Percentiles rank a stretch among this genome's conserved stretches.
Conservation (phyloP, 1,140 invertebrate species). For the Caenorhabditis inopinata region DNA sequence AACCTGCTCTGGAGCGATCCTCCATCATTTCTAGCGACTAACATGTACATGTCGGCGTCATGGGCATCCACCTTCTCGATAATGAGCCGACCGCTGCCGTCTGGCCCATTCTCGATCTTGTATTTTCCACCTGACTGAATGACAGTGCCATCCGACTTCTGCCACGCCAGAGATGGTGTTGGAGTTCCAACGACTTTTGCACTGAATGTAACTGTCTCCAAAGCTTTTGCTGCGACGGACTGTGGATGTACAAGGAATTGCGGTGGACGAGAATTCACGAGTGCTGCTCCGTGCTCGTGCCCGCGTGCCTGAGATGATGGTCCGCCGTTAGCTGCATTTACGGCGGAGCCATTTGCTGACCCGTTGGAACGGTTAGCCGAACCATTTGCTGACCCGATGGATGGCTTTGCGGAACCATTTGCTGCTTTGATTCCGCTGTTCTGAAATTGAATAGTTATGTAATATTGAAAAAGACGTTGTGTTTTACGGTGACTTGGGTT, state of each 20-base stretch:
- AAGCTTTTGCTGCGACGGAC: constrained; percentile 53
- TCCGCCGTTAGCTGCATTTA: constrained; percentile 23
- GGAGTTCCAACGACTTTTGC: constrained; percentile 56
- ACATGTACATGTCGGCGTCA: constrained; percentile 51
- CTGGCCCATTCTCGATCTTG: constrained; percentile 42
- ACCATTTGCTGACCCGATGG: constrained; percentile 33
- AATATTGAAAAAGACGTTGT: neutral
- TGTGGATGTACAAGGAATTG: constrained; percentile 60
- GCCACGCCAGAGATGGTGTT: constrained; percentile 51
- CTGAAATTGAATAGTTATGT: too few relatives aligned
- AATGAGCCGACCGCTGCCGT: constrained; percentile 52
- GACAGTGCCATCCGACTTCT: constrained; percentile 44
- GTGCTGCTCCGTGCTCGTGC: constrained; percentile 46
- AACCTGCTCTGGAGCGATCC: constrained; percentile 48
- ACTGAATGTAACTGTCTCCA: constrained; percentile 56
- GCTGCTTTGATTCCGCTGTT: constrained; percentile 16
- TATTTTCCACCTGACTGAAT: constrained; percentile 51
- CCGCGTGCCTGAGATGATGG: neutral
- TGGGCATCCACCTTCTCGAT: constrained; percentile 47
- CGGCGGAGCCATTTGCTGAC: constrained; percentile 5
- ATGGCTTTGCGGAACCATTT: constrained; percentile 15
- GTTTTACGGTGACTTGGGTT: constrained; percentile 29
- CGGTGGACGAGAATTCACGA: constrained; percentile 58
- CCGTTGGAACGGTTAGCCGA: neutral
- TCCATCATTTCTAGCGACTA: constrained; percentile 54